Conservation (phyloP, 53 echinoderm and acorn worm species). For the Paelopatides confundens region DNA sequence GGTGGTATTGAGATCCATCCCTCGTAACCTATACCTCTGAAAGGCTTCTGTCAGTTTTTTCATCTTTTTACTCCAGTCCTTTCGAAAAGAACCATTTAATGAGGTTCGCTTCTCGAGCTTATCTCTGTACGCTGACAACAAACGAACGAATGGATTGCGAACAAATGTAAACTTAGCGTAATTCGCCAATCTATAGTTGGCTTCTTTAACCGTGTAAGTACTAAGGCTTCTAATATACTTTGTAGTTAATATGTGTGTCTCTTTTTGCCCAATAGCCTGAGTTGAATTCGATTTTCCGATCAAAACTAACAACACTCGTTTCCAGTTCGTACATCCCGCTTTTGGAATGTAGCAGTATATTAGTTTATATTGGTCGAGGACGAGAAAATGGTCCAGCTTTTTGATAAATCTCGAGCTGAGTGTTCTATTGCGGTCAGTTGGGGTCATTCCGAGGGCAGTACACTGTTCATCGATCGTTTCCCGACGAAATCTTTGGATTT, state of each 20-base stretch:
- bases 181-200: conserved; percentile 46
- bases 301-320: conserved; percentile 44
- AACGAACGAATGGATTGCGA: conserved; percentile 63
- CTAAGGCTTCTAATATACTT: conserved; percentile 58
- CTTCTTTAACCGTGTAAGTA: conserved; percentile 48
- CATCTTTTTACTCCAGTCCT: conserved; percentile 61
- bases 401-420: conserved; percentile 10
- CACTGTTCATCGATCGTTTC: conserved; percentile 22
- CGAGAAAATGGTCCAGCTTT: conserved; percentile 32
- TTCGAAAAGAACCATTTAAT: conserved; percentile 53
- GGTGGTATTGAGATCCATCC: conserved; percentile 61
- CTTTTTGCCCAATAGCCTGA: conserved; percentile 30
- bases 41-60: conserved; percentile 30
- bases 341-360: conserved; percentile 49
- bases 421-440: neutral
- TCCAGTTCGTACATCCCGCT: conserved; percentile 52
- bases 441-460: conserved; percentile 23
- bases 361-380: conserved; percentile 13
- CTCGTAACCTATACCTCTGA: conserved; percentile 48
- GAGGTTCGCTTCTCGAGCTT: conserved; percentile 57
- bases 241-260: conserved; percentile 44
- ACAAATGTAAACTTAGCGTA: conserved; percentile 69
- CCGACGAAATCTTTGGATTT: conserved; percentile 22
- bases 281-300: conserved; percentile 39
- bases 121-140: conserved; percentile 70